Conservation (phyloP, 2,113 vertebrate species). For the Grus americana region DNA sequence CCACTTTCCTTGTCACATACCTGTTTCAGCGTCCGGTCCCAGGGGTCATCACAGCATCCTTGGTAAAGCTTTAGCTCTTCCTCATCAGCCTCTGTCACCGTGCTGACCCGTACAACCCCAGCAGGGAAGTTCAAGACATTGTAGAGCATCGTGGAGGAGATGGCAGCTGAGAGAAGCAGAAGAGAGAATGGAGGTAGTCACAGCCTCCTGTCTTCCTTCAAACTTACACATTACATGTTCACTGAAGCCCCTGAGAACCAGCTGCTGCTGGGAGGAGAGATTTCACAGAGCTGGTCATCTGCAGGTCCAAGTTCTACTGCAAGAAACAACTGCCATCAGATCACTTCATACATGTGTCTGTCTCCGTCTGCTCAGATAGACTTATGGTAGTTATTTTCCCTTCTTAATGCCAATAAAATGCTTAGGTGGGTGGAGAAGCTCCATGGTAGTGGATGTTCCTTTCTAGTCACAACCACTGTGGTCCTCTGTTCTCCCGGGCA, state of each 20-base stretch:
- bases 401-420: neutral
- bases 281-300: neutral
- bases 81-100: conserved; percentile 85
- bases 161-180: conserved; percentile 63
- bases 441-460: rapidly evolving
- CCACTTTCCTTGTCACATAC: conserved; percentile 42
- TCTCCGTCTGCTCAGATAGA: neutral
- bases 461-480: neutral
- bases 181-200: neutral
- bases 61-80: conserved; percentile 77
- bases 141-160: conserved; percentile 77
- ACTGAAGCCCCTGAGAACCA: neutral
- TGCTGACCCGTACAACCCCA: conserved; percentile 85
- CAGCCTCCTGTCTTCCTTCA: neutral
- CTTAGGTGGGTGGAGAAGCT: neutral
- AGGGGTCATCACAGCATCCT: conserved; percentile 78
- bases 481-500: neutral
- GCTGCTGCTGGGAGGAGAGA: neutral
- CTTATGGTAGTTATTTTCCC: neutral
- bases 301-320: neutral
- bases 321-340: neutral
- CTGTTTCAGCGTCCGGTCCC: conserved; percentile 78
- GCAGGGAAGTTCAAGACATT: conserved; percentile 89
- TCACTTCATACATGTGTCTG: neutral
- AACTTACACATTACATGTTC: neutral